These are phyloP conservation scores for Lepus townsendii DNA, from an alignment of 2,797 vertebrate genomes.

Conservation along the genomic window DNA sequence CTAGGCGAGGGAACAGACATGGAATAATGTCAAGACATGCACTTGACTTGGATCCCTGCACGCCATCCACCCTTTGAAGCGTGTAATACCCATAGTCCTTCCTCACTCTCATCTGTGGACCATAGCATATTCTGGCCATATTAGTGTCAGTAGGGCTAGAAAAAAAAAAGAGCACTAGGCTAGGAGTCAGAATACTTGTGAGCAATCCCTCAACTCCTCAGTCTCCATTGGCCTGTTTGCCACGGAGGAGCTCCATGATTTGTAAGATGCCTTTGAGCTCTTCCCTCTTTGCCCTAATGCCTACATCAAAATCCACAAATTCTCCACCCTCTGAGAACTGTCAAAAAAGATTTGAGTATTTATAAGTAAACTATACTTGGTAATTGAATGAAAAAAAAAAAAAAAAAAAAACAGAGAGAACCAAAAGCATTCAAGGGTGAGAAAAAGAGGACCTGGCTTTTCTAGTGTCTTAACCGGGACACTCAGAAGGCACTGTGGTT, in stretches of 20 bases:
- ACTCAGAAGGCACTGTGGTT: accelerated
- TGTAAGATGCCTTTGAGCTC: constrained; percentile 2
- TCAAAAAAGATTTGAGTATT: background rate
- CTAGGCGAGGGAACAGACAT: background rate
- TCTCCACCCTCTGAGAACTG: background rate
- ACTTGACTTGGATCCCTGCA: background rate
- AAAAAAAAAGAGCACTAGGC: background rate
- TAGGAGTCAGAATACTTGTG: background rate
- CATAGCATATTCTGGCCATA: background rate
- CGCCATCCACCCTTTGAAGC: background rate
- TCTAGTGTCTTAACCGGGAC: background rate
- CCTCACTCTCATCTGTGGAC: background rate
- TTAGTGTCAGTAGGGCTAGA: background rate
- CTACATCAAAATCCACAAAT: background rate
- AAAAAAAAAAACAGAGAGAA: background rate
- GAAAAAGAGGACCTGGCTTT: background rate
- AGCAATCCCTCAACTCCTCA: background rate
- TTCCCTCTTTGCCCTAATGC: background rate
- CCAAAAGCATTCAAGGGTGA: background rate
- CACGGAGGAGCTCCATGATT: background rate
- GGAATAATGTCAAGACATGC: background rate
- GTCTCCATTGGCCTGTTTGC: background rate
- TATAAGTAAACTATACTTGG: background rate
- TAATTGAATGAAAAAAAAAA: background rate
- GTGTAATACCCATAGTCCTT: background rate